Evolutionary conservation across 2,888 invertebrate species (phyloP).

Genomic region (Tineola bisselliella): DNA sequence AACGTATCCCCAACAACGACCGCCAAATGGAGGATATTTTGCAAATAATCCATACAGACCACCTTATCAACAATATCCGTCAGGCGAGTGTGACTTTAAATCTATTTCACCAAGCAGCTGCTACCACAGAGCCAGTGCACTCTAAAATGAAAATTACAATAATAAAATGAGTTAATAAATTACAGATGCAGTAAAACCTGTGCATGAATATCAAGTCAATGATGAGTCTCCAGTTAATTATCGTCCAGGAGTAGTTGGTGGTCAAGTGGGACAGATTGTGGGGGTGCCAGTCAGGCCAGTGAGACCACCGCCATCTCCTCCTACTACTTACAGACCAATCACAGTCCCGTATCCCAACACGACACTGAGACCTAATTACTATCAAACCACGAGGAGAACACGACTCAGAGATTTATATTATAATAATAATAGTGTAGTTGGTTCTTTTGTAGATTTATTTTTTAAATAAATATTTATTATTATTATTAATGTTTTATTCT

Average conservation of each 20-base stretch:
- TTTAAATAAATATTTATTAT: constrained; percentile 40
- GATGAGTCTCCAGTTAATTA: constrained; percentile 31
- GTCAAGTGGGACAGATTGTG: constrained; percentile 36
- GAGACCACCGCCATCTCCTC: constrained; percentile 17
- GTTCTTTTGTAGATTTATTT: constrained; percentile 51
- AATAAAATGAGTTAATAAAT: background rate
- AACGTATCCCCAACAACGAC: constrained; percentile 21
- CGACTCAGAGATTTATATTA: constrained; percentile 27
- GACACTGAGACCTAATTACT: background rate
- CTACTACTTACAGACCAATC: background rate
- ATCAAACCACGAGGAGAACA: constrained; percentile 16
- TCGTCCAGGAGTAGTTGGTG: constrained; percentile 43
- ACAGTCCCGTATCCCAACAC: background rate
- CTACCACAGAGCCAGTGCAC: too few species aligned
- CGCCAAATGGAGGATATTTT: constrained; percentile 44
- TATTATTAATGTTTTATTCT: too few species aligned
- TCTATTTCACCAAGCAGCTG: too few species aligned
- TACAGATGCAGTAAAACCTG: constrained; percentile 48
- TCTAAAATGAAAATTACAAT: background rate
- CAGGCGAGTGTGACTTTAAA: constrained; percentile 30
- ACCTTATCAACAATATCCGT: constrained; percentile 34
- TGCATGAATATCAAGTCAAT: constrained; percentile 32
- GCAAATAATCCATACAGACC: constrained; percentile 40
- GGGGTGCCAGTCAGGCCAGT: constrained; percentile 38
- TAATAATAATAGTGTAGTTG: constrained; percentile 28